Evolutionary conservation across 2,888 invertebrate genomes (phyloP).

Genomic region (Hypsopygia costalis): DNA sequence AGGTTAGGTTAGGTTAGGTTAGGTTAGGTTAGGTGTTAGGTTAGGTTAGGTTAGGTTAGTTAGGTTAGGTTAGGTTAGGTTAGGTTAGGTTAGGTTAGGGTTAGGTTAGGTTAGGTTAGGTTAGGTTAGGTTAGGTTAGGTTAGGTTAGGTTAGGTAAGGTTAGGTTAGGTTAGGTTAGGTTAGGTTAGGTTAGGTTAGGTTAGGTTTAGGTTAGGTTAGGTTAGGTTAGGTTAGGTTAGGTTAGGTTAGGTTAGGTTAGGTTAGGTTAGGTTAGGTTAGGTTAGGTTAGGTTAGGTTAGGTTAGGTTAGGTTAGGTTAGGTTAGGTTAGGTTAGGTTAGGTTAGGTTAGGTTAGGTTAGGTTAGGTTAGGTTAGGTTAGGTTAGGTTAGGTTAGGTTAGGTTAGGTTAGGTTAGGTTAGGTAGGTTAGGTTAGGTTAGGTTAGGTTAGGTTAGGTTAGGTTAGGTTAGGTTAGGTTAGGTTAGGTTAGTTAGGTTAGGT

Average conservation of each 20-base stretch:
- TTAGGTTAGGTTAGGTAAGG: constrained; percentile 9
- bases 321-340: constrained; percentile 15
- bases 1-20: not conserved
- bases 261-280: constrained; percentile 16
- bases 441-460: constrained; percentile 19
- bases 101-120: constrained; percentile 5
- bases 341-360: constrained; percentile 11
- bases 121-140: constrained; percentile 11
- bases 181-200: constrained; percentile 16
- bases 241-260: constrained; percentile 16
- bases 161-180: constrained; percentile 16
- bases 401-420: constrained; percentile 10
- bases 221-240: constrained; percentile 11
- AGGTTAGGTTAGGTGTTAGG: constrained; percentile 14
- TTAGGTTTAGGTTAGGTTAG: constrained; percentile 20
- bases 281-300: constrained; percentile 13
- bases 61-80: constrained; percentile 11
- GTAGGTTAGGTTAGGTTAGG: constrained; percentile 17
- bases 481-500: constrained; percentile 21
- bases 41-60: constrained; percentile 17
- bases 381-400: constrained; percentile 14
- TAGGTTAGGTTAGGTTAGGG: constrained; percentile 10
- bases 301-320: constrained; percentile 14
- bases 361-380: constrained; percentile 9
- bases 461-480: constrained; percentile 20